A percentile compares a stretch with the other conserved stretches of the same genome.
phyloP scores from a whole-genome alignment of 2,888 invertebrate species.

The Pachydiplax longipennis region DNA sequence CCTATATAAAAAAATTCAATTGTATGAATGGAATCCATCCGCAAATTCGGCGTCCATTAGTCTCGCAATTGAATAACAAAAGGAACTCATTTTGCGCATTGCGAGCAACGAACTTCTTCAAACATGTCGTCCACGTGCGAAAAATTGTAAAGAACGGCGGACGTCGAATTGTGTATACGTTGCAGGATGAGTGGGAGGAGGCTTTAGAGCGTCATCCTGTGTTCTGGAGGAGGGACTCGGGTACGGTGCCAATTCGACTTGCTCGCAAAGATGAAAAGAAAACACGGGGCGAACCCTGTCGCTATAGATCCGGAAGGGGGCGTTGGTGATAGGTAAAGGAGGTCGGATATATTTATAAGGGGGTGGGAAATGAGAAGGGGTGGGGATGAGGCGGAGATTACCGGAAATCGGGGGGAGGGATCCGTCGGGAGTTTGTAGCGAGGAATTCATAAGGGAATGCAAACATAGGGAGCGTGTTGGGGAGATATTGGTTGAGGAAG shows the following conservation, averaged over 20 bases:
- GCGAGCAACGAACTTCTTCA: too few relatives aligned
- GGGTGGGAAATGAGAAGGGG: background rate
- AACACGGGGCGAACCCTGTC: constrained; percentile 3
- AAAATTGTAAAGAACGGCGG: background rate
- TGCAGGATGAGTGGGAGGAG: background rate
- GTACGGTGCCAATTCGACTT: constrained; percentile 27
- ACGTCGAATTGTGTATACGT: background rate
- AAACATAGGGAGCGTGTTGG: constrained; percentile 35
- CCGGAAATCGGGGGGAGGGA: constrained; percentile 30
- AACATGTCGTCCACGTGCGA: background rate
- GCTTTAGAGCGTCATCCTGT: background rate
- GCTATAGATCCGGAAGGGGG: background rate
- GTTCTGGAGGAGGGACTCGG: background rate
- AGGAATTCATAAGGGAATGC: constrained; percentile 41
- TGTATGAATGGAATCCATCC: too few relatives aligned
- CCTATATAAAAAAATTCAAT: too few relatives aligned
- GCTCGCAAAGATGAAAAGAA: constrained; percentile 27
- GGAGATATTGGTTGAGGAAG: constrained; percentile 31
- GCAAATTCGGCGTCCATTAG: too few relatives aligned
- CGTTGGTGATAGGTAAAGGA: constrained; percentile 28
- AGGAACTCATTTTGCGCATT: too few relatives aligned
- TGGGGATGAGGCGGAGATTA: background rate
- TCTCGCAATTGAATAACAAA: too few relatives aligned
- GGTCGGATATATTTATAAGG: background rate
- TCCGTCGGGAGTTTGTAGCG: background rate